Percentiles rank a stretch among this genome's conserved stretches.
These are phyloP conservation scores for Macrocentrus cingulum DNA, from an alignment of 1,140 invertebrate genomes.

Conservation along the genomic window DNA sequence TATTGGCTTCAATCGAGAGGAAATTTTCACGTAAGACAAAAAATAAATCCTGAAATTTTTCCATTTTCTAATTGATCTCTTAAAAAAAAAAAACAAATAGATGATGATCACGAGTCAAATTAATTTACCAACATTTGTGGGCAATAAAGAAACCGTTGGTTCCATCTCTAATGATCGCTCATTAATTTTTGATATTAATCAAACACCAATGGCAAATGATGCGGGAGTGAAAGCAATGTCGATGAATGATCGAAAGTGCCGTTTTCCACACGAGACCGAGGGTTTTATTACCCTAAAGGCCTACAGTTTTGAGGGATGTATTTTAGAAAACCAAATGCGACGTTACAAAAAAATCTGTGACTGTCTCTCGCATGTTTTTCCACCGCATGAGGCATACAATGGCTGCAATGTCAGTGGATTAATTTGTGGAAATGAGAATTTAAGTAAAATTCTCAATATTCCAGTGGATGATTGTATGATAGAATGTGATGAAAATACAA, in stretches of 20 bases:
- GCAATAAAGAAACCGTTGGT: too few species aligned
- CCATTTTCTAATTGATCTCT: too few species aligned
- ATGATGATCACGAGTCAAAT: neutral
- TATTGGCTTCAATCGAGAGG: too few species aligned
- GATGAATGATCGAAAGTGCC: slow-evolving; percentile 7
- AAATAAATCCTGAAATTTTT: too few species aligned
- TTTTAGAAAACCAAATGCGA: slow-evolving; percentile 28
- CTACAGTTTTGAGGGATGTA: slow-evolving; percentile 26
- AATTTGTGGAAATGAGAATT: slow-evolving; percentile 23
- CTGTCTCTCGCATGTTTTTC: slow-evolving; percentile 36
- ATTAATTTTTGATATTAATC: too few species aligned
- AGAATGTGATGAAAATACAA: slow-evolving; percentile 10
- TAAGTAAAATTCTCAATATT: neutral
- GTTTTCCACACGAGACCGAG: slow-evolving; percentile 4
- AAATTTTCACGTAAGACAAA: too few species aligned
- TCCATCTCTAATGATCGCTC: too few species aligned
- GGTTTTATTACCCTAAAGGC: neutral
- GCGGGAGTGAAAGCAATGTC: slow-evolving; percentile 6
- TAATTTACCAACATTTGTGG: neutral
- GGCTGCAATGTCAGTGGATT: slow-evolving; percentile 36
- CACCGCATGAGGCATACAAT: neutral
- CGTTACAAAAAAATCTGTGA: slow-evolving; percentile 26
- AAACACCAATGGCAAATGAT: slow-evolving; percentile 6
- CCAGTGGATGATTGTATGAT: neutral
- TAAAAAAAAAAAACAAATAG: too few species aligned